These are phyloP conservation scores for Hydrocynus forskahlii DNA, from an alignment of 2,797 vertebrate genomes.

Conservation along the genomic window DNA sequence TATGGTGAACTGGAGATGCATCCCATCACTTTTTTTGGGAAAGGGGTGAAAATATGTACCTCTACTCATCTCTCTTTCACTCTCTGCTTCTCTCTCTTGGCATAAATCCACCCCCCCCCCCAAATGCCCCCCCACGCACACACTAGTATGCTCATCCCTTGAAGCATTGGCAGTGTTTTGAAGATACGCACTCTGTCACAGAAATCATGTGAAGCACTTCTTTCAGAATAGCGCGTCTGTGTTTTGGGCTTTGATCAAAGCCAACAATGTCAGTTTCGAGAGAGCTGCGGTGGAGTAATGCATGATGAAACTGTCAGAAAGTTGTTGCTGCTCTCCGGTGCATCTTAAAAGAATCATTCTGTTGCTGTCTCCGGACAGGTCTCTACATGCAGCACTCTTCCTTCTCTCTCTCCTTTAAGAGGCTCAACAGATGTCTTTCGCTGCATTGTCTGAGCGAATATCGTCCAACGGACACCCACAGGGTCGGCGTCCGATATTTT, in stretches of 20 bases:
- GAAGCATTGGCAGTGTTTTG: slow-evolving; percentile 70
- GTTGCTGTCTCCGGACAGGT: slow-evolving; percentile 67
- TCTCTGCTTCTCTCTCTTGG: neutral
- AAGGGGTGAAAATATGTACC: too few relatives aligned
- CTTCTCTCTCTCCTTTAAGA: slow-evolving; percentile 37
- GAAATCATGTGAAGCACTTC: slow-evolving; percentile 78
- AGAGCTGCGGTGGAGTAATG: slow-evolving; percentile 76
- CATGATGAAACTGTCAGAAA: slow-evolving; percentile 86
- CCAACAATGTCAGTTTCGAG: slow-evolving; percentile 79
- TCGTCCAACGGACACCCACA: too few relatives aligned
- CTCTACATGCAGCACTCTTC: slow-evolving; percentile 13
- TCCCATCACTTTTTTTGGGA: too few relatives aligned
- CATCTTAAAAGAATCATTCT: slow-evolving; percentile 79
- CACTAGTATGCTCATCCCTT: slow-evolving; percentile 63
- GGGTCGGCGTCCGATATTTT: slow-evolving; percentile 44
- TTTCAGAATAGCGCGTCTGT: slow-evolving; percentile 73
- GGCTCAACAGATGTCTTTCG: slow-evolving; percentile 17
- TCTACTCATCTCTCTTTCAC: too few relatives aligned
- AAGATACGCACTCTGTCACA: slow-evolving; percentile 76
- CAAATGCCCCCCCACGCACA: slow-evolving; percentile 11
- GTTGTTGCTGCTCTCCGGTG: slow-evolving; percentile 74
- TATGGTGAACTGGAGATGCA: too few relatives aligned
- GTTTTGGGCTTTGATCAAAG: slow-evolving; percentile 82
- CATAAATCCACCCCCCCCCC: slow-evolving; percentile 41
- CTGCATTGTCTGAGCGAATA: neutral